Conservation (phyloP, 2,888 invertebrate genomes). For the Meta bourneti region DNA sequence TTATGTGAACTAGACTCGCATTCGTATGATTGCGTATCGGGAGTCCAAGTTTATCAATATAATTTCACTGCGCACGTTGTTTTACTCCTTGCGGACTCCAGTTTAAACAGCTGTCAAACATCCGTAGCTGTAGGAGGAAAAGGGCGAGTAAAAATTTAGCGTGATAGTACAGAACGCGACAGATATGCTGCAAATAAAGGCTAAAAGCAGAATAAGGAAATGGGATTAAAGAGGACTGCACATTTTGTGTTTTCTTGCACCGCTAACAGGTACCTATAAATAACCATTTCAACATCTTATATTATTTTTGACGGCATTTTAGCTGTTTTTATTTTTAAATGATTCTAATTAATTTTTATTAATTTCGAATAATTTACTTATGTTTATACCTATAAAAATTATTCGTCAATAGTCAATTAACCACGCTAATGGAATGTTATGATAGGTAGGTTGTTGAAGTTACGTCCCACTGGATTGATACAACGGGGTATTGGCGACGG, state of each 20-base stretch:
- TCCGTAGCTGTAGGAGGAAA: not conserved
- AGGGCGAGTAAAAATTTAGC: not conserved
- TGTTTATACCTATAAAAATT: too few species aligned
- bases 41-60: too few species aligned
- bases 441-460: too few species aligned
- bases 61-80: too few species aligned
- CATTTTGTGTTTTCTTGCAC: not conserved
- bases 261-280: not conserved
- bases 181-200: not conserved
- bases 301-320: not conserved
- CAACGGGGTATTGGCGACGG: too few species aligned
- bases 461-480: too few species aligned
- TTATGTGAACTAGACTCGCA: too few species aligned
- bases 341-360: not conserved
- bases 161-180: not conserved
- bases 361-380: not conserved
- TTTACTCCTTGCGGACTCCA: not conserved
- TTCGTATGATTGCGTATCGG: too few species aligned
- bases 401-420: too few species aligned
- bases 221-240: not conserved
- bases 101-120: slow-evolving; percentile 1
- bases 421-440: too few species aligned
- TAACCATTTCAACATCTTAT: not conserved
- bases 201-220: not conserved
- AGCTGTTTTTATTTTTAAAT: not conserved